Conservation (phyloP, 1,140 invertebrate species). For the Rhysida immarginata region DNA sequence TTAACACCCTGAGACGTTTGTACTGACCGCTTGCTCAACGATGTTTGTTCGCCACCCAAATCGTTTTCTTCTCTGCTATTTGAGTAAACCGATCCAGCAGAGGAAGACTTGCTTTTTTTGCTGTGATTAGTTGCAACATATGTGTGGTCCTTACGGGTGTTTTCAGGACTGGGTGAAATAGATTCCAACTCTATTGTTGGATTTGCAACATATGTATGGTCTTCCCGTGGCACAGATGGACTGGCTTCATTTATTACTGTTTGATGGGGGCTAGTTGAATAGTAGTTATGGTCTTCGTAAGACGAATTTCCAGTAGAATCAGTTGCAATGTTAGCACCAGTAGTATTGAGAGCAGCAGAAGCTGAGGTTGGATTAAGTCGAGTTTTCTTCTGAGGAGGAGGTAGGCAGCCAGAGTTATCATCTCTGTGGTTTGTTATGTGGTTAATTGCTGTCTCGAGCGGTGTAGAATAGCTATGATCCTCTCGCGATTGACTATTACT, state of each 20-base stretch:
- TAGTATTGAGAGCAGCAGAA: background rate
- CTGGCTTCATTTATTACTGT: background rate
- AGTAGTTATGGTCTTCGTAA: slow-evolving; percentile 8
- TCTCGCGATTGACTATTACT: background rate
- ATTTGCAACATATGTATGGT: slow-evolving; percentile 8
- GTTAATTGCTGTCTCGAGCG: too few species aligned
- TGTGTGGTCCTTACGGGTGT: slow-evolving; percentile 3
- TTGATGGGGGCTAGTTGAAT: background rate
- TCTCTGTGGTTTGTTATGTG: too few species aligned
- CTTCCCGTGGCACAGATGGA: slow-evolving; percentile 2
- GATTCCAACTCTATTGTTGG: background rate
- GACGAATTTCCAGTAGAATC: background rate
- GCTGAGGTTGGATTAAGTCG: background rate
- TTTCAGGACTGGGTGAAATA: background rate
- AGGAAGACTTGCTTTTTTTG: background rate
- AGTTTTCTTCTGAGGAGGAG: too few species aligned
- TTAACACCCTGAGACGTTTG: background rate
- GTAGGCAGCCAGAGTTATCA: background rate
- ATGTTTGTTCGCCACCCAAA: background rate
- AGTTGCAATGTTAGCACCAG: background rate
- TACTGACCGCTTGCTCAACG: background rate
- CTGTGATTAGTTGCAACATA: slow-evolving; percentile 5
- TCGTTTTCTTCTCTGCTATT: background rate
- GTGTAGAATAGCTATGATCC: slow-evolving; percentile 8
- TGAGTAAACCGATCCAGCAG: background rate